Evolutionary conservation across 30 jellyfish, hydroid and myxozoan genomes (phyloP), one percentile per base, ranked within the genome.

Genomic region (Hydractinia echinata): DNA sequence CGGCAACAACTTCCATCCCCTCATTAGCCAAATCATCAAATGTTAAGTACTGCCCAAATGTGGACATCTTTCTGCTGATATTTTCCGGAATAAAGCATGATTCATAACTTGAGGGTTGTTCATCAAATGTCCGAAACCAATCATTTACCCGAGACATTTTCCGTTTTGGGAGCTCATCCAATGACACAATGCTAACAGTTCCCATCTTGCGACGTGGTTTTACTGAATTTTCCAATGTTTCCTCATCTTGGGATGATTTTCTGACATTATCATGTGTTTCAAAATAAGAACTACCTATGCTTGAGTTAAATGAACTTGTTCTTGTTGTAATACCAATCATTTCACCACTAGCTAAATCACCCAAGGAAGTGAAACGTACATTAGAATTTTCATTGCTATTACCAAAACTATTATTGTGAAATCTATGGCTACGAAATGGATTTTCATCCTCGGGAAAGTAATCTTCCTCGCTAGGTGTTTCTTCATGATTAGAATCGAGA

Each of bases 1-100:
- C 72, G 8, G 85, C 85, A 53, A 77, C 85, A 19, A 77, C 85
- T 16, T 77, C 85, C 76, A 77, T 9, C 21, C 85, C 85, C 9
- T 49, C 50, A 55, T 52, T 7, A 6, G 55, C 53, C 73, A 77
- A 52, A 53, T 77, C 55, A 54, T 77, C 73, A 64, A 51, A 77
- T 21, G 60, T 77, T 55, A 77, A 30, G 60, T 54, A 77, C 51
- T 64, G 74, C 39, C 74, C 74, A 64, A 77, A 44, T 48, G 61
- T 74, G 10, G 83, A 74, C 21, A 58, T n/a, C 21, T 58, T 74
- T 74, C 83, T 21, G 21, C 66, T 74, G 1, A 51, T 16, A 44
- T n/a, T 64, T 64, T 64, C 74, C 7, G 74, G 74, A 64, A 64
- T 64, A 64, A n/a, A 64, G 39, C 74, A 64, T n/a, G 74, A 64